Conservation (phyloP, 2,888 invertebrate genomes). For the Tinea semifulvella region DNA sequence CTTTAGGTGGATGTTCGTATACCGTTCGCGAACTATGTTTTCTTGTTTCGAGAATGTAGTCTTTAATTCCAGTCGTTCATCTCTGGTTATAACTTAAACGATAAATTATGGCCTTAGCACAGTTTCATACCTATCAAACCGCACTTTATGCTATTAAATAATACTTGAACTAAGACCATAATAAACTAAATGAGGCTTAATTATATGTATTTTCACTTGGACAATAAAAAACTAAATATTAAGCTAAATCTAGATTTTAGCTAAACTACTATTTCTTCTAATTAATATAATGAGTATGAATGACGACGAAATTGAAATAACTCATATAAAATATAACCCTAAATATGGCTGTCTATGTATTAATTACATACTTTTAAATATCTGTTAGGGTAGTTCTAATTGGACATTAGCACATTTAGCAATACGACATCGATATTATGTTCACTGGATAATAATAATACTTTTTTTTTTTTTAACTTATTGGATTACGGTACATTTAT, state of each 20-base stretch:
- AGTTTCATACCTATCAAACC: background rate
- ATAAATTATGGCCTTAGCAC: constrained; percentile 5
- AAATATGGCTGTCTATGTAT: background rate
- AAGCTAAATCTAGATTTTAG: background rate
- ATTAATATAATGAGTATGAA: background rate
- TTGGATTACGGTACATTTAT: too few species aligned
- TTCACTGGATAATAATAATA: constrained; percentile 7
- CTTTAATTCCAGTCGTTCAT: background rate
- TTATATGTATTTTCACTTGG: background rate
- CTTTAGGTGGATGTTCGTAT: too few species aligned
- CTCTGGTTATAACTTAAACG: background rate
- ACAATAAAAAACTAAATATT: too few species aligned
- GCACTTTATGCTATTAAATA: background rate
- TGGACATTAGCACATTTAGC: constrained; percentile 9
- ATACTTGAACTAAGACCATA: constrained; percentile 5
- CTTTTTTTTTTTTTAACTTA: background rate
- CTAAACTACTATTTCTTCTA: background rate
- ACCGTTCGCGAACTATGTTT: too few species aligned
- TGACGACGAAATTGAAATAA: background rate
- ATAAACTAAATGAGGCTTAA: background rate
- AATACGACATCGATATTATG: constrained; percentile 1
- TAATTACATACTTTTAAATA: background rate
- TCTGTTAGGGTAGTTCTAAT: constrained; percentile 3
- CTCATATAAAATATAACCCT: background rate
- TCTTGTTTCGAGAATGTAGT: background rate